Conservation (phyloP, 2,888 invertebrate species). For the Thysanoteuthis rhombus region DNA sequence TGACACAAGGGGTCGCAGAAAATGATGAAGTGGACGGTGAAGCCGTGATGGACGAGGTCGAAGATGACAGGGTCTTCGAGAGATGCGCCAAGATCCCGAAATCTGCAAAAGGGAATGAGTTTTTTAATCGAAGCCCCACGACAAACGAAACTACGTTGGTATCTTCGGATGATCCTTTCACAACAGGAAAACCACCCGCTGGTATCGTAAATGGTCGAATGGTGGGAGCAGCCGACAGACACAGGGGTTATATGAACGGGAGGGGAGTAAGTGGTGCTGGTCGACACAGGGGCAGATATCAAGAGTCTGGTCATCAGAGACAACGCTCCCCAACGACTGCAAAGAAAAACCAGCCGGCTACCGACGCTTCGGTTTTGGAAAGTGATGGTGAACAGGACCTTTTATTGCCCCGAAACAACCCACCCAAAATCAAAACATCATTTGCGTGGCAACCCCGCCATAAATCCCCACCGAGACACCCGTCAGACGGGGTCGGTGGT, state of each 20-base stretch:
- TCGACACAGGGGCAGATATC: background rate
- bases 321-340: background rate
- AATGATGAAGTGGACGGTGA: background rate
- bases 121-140: background rate
- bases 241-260: background rate
- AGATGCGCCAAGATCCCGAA: background rate
- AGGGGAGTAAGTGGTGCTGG: background rate
- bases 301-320: background rate
- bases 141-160: background rate
- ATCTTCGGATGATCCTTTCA: background rate
- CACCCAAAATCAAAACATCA: slow-evolving; percentile 21
- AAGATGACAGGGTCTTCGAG: background rate
- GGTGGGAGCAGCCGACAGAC: background rate
- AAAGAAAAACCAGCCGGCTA: too few relatives aligned
- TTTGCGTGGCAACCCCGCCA: slow-evolving; percentile 35
- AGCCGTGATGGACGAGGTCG: background rate
- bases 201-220: background rate
- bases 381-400: background rate
- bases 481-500: background rate
- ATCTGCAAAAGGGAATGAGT: background rate
- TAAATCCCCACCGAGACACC: slow-evolving; percentile 29
- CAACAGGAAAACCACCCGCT: background rate
- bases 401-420: background rate
- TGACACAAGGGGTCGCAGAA: slow-evolving; percentile 38
- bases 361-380: background rate